phyloP scores from a whole-genome alignment of 2,888 invertebrate species.

The Ichneumon xanthorius region DNA sequence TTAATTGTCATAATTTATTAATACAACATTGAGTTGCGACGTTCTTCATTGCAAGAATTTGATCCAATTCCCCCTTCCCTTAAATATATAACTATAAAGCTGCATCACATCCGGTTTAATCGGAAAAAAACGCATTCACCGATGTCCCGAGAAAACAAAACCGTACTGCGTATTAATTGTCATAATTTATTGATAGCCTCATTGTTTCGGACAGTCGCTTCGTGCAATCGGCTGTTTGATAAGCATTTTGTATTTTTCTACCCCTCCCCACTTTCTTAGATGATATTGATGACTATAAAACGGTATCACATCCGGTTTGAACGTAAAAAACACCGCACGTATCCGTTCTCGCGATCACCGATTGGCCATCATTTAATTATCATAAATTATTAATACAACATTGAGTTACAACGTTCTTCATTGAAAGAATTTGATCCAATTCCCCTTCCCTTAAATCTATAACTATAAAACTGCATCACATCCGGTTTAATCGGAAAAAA shows the following conservation, averaged over 20 bases:
- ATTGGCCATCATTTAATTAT: not conserved
- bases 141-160: slow-evolving; percentile 17
- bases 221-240: not conserved
- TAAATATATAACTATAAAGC: not conserved
- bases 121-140: not conserved
- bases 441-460: slow-evolving; percentile 42
- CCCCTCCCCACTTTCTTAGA: too few relatives aligned
- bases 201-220: not conserved
- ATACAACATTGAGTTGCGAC: slow-evolving; percentile 13
- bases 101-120: not conserved
- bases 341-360: not conserved
- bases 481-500: not conserved
- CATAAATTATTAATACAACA: slow-evolving; percentile 24
- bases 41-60: not conserved
- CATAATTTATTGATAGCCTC: slow-evolving; percentile 63
- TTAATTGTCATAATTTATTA: not conserved
- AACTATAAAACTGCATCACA: not conserved
- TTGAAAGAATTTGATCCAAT: not conserved
- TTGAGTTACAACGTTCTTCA: not conserved
- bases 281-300: not conserved
- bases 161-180: slow-evolving; percentile 30
- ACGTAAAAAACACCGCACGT: fast-evolving
- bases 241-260: too few relatives aligned
- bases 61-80: slow-evolving; percentile 37
- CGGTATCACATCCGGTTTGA: too few relatives aligned